These are phyloP conservation scores for Lophius americanus DNA, from an alignment of 2,797 vertebrate genomes.

Conservation along the genomic window DNA sequence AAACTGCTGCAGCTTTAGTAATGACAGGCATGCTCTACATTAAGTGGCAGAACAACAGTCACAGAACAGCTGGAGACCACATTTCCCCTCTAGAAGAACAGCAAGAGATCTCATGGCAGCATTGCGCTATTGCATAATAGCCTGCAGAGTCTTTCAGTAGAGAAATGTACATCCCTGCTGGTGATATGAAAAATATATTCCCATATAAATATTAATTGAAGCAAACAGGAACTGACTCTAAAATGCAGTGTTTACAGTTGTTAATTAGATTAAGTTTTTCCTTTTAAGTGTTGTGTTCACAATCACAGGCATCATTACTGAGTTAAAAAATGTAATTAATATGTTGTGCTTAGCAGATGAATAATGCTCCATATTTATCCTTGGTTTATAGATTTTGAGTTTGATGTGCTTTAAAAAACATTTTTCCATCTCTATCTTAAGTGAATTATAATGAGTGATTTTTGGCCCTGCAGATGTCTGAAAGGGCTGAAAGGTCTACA, in stretches of 20 bases:
- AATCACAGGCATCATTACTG: constrained; percentile 1
- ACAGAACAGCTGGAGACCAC: constrained; percentile 20
- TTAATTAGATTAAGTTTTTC: no score
- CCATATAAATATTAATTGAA: no score
- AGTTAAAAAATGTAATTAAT: not conserved
- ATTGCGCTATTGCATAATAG: constrained; percentile 10
- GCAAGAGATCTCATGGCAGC: constrained; percentile 9
- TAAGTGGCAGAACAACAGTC: constrained; percentile 26
- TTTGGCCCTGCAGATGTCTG: not conserved
- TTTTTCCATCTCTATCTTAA: not conserved
- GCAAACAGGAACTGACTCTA: no score
- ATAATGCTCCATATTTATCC: not conserved
- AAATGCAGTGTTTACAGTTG: no score
- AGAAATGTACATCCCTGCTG: constrained; percentile 13
- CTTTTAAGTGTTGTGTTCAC: constrained; percentile 1
- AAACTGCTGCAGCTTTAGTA: not conserved
- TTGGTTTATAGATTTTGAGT: constrained; percentile 11
- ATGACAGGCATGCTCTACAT: not conserved
- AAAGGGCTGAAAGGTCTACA: not conserved
- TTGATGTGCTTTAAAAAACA: not conserved
- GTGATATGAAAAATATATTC: no score
- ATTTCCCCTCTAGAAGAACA: constrained; percentile 15
- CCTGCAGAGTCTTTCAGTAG: constrained; percentile 6
- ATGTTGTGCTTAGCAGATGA: constrained; percentile 7
- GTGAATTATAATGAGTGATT: not conserved